A percentile compares a stretch with the other conserved stretches of the same genome.
phyloP scores from a whole-genome alignment of 2,797 vertebrate species.

The Merluccius polli region DNA sequence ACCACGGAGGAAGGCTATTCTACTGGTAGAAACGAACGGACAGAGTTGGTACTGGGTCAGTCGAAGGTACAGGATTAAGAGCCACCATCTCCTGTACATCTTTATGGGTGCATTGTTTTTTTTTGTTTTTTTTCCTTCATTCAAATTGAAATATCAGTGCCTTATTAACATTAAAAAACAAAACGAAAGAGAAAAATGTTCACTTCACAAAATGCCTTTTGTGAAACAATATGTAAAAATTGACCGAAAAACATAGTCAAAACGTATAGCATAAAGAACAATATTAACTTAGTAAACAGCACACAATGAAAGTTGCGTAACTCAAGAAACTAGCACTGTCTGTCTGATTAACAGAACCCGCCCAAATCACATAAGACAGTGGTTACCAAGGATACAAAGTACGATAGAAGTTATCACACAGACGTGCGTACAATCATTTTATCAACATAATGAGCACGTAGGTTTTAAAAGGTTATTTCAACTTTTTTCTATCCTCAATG shows the following conservation, averaged over 20 bases:
- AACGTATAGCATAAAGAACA: conserved; percentile 83
- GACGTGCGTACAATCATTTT: conserved; percentile 96
- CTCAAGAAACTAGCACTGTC: conserved; percentile 82
- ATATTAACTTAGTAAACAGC: conserved; percentile 96
- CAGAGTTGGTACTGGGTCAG: conserved; percentile 80
- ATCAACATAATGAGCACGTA: conserved; percentile 98
- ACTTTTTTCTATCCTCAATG: conserved; percentile 74
- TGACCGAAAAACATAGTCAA: conserved; percentile 62
- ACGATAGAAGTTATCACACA: conserved; percentile 95
- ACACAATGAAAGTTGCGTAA: conserved; percentile 84
- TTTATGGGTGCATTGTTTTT: conserved; percentile 76
- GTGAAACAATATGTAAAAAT: conserved; percentile 62
- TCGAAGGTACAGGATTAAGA: conserved; percentile 81
- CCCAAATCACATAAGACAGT: conserved; percentile 86
- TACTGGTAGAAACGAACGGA: conserved; percentile 91
- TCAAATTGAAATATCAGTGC: conserved; percentile 94
- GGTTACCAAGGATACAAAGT: conserved; percentile 95
- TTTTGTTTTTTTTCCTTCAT: conserved; percentile 75
- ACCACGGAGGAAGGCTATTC: conserved; percentile 81
- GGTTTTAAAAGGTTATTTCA: conserved; percentile 75
- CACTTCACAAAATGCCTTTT: conserved; percentile 79
- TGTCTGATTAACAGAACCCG: conserved; percentile 90
- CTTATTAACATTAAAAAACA: conserved; percentile 79
- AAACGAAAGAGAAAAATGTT: conserved; percentile 68
- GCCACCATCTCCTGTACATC: conserved; percentile 85